Percentiles rank a stretch among this genome's conserved stretches.
Conservation (phyloP, 2,113 vertebrate genomes). For the Hippocampus barbouri region DNA sequence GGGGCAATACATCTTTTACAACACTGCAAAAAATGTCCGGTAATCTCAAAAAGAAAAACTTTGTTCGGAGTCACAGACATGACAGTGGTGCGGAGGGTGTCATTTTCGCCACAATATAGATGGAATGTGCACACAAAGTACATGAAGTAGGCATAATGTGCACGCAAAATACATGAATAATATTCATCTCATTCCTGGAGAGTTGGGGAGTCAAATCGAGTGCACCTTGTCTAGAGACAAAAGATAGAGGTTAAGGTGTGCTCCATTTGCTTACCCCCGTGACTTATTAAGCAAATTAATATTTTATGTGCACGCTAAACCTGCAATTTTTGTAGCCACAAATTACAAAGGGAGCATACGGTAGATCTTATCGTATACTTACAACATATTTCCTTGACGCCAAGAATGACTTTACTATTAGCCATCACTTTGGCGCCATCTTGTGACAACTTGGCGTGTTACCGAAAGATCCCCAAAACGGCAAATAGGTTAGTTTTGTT, state of each 20-base stretch:
- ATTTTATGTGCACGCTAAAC: background rate
- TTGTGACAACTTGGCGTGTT: no score
- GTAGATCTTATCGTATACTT: no score
- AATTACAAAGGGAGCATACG: no score
- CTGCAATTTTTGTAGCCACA: no score
- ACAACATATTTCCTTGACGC: no score
- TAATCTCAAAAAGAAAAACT: constrained; percentile 23
- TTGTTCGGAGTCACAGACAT: background rate
- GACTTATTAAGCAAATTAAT: background rate
- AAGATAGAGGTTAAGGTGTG: background rate
- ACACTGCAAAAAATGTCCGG: constrained; percentile 24
- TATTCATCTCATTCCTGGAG: background rate
- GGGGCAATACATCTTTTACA: constrained; percentile 68
- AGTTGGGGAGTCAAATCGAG: background rate
- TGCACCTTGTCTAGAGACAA: background rate
- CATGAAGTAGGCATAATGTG: background rate
- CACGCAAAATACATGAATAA: background rate
- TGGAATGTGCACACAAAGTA: background rate
- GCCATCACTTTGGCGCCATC: no score
- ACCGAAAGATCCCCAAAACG: no score
- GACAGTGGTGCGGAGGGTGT: background rate
- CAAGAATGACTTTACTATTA: no score
- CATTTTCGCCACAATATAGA: no score
- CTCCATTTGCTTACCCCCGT: background rate
- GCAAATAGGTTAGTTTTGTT: no score